Evolutionary conservation across 2,888 invertebrate species (phyloP), one percentile per base, ranked within the genome.

Genomic region (Agrilus cyanescens): DNA sequence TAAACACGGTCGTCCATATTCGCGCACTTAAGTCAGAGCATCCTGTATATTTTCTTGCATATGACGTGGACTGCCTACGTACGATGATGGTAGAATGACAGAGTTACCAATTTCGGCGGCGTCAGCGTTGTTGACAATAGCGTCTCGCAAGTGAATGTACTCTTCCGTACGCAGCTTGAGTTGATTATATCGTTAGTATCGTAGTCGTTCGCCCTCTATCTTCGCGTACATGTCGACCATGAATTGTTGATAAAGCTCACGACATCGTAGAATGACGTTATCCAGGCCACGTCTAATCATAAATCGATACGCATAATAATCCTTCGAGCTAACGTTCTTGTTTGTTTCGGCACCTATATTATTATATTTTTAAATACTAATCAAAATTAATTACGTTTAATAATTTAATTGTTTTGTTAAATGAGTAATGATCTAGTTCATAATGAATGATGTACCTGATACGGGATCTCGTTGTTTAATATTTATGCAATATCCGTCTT

Each of bases 171-270:
- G 54, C 25, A 61, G 45, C 46, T 61, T 53, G n/a, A 36, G 18
- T 49, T 62, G 56, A 43, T 62, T 62, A 12, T 48, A 52, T 33
- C 56, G 41, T 12, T 65, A 50, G 48, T 45, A 65, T 38, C 36
- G 32, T 20, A 64, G 44, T 32, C 60, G 55, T 54, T 63, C 62
- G 6, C 50, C 57, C 47, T 65, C 62, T 10, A 65, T 57, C 56
- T 65, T 64, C 1, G 49, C 62, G 46, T 62, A 65, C 61, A 60
- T 61, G 47, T 65, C 60, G 31, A 65, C 63, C n/a, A 52, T 43
- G 47, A 48, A 64, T 45, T 65, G 63, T 36, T 60, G 54, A 42
- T 56, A 59, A 7, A 65, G 41, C 15, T 46, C 40, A 8, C 58
- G 52, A 48, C 37, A 62, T 36, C 44, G 34, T 34, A 58, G 38